phyloP scores from a whole-genome alignment of 2,113 vertebrate genomes.

The Tragulus kanchil region DNA sequence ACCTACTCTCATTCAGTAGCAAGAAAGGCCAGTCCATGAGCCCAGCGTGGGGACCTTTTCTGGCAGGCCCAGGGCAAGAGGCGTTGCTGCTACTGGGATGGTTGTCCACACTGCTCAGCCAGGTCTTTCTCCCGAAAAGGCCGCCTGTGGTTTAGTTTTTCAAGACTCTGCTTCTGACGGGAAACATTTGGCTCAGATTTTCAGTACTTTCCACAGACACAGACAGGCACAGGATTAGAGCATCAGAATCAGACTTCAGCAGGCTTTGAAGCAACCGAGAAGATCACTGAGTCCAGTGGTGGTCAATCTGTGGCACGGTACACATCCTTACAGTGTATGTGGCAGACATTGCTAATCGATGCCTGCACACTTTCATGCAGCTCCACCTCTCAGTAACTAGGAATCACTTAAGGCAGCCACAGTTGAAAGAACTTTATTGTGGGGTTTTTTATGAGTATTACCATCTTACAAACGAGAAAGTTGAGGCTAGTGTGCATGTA shows the following conservation, averaged over 20 bases:
- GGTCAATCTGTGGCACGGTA: not conserved
- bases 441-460: not conserved
- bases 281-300: not conserved
- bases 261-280: not conserved
- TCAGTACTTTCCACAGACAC: conserved; percentile 57
- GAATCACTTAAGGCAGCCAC: not conserved
- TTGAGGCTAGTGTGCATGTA: not conserved
- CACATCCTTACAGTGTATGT: not conserved
- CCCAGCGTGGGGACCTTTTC: conserved; percentile 39
- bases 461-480: conserved; percentile 26
- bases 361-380: not conserved
- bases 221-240: conserved; percentile 49
- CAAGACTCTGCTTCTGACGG: conserved; percentile 66
- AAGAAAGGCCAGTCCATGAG: not conserved
- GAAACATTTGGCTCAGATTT: conserved; percentile 69
- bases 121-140: conserved; percentile 66
- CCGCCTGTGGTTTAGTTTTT: conserved; percentile 75
- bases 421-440: not conserved
- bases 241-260: conserved; percentile 48
- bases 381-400: not conserved
- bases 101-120: not conserved
- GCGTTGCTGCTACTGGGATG: conserved; percentile 29
- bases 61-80: conserved; percentile 65
- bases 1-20: conserved; percentile 46
- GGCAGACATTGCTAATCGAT: not conserved